Conservation (phyloP, 2,113 vertebrate species). For the Solenodon paradoxus region DNA sequence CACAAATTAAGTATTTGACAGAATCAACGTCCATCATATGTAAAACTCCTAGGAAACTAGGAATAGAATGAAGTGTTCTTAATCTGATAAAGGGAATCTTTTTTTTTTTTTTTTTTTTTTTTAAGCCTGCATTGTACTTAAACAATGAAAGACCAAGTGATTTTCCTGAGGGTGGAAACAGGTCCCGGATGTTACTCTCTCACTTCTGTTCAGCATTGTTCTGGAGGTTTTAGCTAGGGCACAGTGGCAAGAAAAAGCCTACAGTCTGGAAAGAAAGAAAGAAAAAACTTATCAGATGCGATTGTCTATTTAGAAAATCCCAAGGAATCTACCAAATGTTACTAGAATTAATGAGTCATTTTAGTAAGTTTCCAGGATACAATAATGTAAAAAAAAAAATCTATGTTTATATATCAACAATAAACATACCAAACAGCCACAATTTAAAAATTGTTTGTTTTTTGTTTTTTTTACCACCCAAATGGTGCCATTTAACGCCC, state of each 20-base stretch:
- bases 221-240: neutral
- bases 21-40: constrained; percentile 32
- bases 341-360: constrained; percentile 15
- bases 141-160: neutral
- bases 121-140: constrained; percentile 15
- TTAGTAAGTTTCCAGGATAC: neutral
- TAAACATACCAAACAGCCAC: neutral
- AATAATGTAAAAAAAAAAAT: neutral
- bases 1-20: neutral
- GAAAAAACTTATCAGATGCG: neutral
- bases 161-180: neutral
- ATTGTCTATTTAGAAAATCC: neutral
- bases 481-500: neutral
- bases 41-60: constrained; percentile 16
- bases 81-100: neutral
- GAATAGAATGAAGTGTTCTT: constrained; percentile 25
- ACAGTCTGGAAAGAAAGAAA: neutral
- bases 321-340: neutral
- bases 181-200: neutral
- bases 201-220: neutral
- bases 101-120: neutral
- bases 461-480: neutral
- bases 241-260: neutral
- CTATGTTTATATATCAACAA: neutral
- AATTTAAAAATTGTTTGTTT: constrained; percentile 33